phyloP scores from a whole-genome alignment of 2,113 vertebrate genomes.

The Rhinopomastus cyanomelas region DNA sequence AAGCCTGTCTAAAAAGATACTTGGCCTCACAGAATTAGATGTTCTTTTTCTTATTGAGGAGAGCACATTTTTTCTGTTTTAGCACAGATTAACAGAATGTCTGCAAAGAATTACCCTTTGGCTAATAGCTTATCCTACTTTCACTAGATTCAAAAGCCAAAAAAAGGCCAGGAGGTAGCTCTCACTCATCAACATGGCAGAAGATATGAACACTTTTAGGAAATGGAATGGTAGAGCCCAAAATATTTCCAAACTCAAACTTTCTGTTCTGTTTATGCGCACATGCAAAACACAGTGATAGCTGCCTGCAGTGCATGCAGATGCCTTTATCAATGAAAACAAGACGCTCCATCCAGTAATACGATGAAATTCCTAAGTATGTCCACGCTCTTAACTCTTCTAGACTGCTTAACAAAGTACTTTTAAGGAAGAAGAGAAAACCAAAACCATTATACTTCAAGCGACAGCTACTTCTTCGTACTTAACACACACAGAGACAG shows the following conservation, averaged over 20 bases:
- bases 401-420: not conserved
- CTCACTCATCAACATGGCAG: not conserved
- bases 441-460: not conserved
- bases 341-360: not conserved
- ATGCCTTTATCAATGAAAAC: not conserved
- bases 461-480: not conserved
- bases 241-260: not conserved
- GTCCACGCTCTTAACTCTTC: not conserved
- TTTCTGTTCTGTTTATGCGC: not conserved
- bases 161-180: not conserved
- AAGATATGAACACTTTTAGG: not conserved
- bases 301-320: not conserved
- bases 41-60: not conserved
- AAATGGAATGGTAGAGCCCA: not conserved
- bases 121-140: not conserved
- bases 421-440: not conserved
- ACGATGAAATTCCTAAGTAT: not conserved
- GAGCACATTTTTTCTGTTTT: rapidly evolving
- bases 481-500: not conserved
- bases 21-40: not conserved
- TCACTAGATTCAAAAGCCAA: not conserved
- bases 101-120: not conserved
- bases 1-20: not conserved
- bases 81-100: not conserved
- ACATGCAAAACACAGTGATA: not conserved